phyloP scores from a whole-genome alignment of 2,888 invertebrate genomes.

The Epinotia bilunana region DNA sequence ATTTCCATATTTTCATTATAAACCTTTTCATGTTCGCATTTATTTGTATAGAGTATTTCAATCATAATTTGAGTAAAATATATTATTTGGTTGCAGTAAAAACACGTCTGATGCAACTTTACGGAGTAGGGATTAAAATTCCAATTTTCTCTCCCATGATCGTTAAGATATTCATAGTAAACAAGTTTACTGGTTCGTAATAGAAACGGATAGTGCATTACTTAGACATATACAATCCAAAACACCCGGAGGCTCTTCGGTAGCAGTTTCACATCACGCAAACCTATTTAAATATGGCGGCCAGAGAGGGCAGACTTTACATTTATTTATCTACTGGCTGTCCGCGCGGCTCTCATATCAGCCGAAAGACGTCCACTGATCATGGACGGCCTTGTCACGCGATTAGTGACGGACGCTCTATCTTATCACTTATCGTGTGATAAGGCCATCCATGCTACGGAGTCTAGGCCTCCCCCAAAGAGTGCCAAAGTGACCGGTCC shows the following conservation, averaged over 20 bases:
- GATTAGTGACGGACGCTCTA: too few species aligned
- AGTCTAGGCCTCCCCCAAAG: too few species aligned
- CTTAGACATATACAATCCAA: constrained; percentile 45
- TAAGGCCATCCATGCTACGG: too few species aligned
- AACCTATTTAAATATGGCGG: constrained; percentile 40
- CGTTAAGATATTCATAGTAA: constrained; percentile 40
- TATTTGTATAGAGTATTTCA: background rate
- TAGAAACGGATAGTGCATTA: constrained; percentile 45
- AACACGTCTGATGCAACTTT: background rate
- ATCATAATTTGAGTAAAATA: background rate
- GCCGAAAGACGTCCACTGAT: too few species aligned
- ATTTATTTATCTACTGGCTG: background rate
- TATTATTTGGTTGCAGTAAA: background rate
- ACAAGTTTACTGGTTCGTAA: constrained; percentile 43
- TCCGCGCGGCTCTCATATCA: too few species aligned
- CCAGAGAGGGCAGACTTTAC: constrained; percentile 7
- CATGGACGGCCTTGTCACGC: too few species aligned
- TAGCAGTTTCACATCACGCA: constrained; percentile 44
- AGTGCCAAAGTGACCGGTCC: too few species aligned
- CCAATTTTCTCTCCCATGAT: constrained; percentile 37
- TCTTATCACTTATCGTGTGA: too few species aligned
- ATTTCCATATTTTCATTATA: background rate
- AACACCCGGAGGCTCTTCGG: constrained; percentile 40
- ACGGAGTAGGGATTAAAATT: constrained; percentile 13
- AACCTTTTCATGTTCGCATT: background rate